Base-by-base conservation (phyloP, 2,113 vertebrate genomes). In the Muscicapa adusta region DNA sequence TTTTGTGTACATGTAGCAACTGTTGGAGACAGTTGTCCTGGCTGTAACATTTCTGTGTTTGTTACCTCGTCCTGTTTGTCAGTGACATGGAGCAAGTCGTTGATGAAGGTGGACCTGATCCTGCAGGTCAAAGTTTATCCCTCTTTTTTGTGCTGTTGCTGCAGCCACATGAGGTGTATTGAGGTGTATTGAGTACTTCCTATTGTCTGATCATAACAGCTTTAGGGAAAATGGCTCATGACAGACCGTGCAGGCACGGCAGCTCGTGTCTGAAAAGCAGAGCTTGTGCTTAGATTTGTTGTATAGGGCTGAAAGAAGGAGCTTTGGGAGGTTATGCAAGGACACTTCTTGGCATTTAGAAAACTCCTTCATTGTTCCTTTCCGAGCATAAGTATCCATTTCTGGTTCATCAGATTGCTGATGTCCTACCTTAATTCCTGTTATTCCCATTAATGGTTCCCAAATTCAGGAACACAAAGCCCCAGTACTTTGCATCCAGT, bases 141-240 rank as follows among this genome's bases (percentile, higher is more conserved):
- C 58, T 68, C 11, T 26, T 53, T 45, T 50, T 14, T 0, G 0
- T 33, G 56, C 43, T 42, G 0, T 51, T 61, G n/a, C 34, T 53
- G 40, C 43, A 62, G 20, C 42, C 73, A 36, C 11, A 8, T 2
- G 0, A 45, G 50, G 19, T 8, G 1, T 26, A 2, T 38, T 2
- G 0, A 45, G 50, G 19, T 8, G 1, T 26, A 2, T 38, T 29
- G 2, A 29, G 16, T 45, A 5, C n/a, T 45, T 56, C 12, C 24
- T 16, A 1, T 5, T 65, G 19, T 56, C 51, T 57, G 47, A 54
- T 36, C 29, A 10, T 31, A 48, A 18, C 24, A 57, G 17, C 50
- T 34, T 50, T 6, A 10, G 66, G 74, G 16, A 45, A 34, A 67
- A 12, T 45, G 5, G 1, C 15, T 6, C 1, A 0, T 58, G 45